Percentiles rank a stretch among this genome's conserved stretches.
Conservation (phyloP, 2,113 vertebrate genomes). For the Cygnus atratus region DNA sequence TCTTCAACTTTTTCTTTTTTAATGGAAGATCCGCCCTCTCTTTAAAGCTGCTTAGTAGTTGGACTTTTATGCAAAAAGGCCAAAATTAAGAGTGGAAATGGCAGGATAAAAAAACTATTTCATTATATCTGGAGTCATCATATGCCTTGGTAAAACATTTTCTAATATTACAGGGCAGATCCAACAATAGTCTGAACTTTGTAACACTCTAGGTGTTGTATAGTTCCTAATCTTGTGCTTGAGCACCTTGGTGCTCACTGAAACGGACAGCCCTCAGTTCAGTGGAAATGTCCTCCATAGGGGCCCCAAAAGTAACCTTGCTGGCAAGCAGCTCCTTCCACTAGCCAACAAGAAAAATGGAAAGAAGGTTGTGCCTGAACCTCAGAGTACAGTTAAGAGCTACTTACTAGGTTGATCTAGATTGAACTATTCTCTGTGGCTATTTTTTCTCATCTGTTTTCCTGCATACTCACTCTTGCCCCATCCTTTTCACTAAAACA, state of each 20-base stretch:
- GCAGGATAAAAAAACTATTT: neutral
- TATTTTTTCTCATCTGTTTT: fast-evolving
- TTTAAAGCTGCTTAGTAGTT: neutral
- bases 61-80: neutral
- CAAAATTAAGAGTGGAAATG: neutral
- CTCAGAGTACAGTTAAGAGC: neutral
- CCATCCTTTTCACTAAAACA: neutral
- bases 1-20: neutral
- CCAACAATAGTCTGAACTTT: fast-evolving
- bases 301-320: neutral
- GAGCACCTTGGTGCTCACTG: neutral
- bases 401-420: neutral
- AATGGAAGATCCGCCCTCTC: neutral
- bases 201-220: fast-evolving
- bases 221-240: neutral
- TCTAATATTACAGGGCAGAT: neutral
- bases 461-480: neutral
- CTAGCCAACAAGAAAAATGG: neutral
- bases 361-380: neutral
- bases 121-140: neutral
- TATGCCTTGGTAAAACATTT: neutral
- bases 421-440: neutral
- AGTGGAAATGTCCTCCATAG: neutral
- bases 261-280: neutral
- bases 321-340: neutral